Conservation (phyloP, 2,797 vertebrate genomes). For the Eupleurogrammus muticus region DNA sequence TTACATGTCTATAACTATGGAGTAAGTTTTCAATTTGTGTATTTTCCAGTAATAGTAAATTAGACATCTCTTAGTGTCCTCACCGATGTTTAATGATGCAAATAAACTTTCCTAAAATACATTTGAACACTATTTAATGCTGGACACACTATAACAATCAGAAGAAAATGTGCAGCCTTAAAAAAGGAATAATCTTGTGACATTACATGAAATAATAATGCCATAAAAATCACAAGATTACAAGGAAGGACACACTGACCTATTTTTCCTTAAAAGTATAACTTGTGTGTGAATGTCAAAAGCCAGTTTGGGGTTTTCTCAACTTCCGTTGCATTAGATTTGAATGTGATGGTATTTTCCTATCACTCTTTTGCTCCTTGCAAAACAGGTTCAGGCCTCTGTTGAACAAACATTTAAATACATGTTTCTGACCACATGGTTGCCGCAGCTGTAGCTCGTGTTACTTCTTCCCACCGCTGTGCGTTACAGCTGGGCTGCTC, state of each 20-base stretch:
- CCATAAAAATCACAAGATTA: constrained; percentile 1
- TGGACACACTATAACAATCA: neutral
- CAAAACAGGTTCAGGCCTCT: constrained; percentile 1
- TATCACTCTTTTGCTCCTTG: neutral
- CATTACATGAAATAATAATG: no score
- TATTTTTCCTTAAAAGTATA: neutral
- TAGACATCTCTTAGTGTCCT: neutral
- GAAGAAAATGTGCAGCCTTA: neutral
- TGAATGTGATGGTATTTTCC: no score
- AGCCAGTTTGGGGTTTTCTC: constrained; percentile 6
- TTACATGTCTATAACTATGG: neutral
- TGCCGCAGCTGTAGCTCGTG: constrained; percentile 22
- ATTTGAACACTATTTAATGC: neutral
- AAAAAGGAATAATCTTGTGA: neutral
- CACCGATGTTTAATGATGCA: neutral
- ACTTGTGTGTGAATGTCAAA: neutral
- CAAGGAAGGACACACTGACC: neutral
- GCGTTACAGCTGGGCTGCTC: neutral
- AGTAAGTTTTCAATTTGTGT: neutral
- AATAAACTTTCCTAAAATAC: neutral
- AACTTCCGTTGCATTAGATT: neutral
- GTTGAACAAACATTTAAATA: neutral
- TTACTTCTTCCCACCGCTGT: constrained; percentile 8
- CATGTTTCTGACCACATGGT: neutral
- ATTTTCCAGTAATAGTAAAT: neutral